Conservation (phyloP, 1,140 invertebrate species). For the Yoshiicerus persimilis region DNA sequence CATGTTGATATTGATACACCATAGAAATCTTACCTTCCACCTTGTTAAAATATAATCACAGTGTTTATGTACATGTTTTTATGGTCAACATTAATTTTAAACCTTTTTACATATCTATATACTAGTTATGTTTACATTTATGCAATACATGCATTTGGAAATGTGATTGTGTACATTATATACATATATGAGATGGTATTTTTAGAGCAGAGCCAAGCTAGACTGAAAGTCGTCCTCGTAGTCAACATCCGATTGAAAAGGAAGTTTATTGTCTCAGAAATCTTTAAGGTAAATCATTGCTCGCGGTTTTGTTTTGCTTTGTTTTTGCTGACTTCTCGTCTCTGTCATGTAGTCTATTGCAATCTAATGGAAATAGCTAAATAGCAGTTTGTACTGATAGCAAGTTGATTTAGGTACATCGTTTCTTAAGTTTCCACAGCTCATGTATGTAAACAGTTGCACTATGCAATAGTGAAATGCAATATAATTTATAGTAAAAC, state of each 20-base stretch:
- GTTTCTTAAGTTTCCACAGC: background rate
- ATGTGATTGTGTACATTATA: background rate
- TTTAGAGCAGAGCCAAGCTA: background rate
- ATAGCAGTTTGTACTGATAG: background rate
- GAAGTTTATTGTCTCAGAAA: slow-evolving; percentile 14
- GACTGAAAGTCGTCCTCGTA: background rate
- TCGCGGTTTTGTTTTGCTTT: background rate
- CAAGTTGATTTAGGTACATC: background rate
- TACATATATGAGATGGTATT: background rate
- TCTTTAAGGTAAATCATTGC: slow-evolving; percentile 4
- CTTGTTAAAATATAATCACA: background rate
- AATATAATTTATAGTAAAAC: background rate
- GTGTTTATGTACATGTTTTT: background rate
- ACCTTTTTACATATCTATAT: background rate
- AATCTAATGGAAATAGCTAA: background rate
- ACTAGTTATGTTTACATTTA: too few relatives aligned
- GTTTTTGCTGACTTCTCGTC: background rate
- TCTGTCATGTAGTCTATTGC: background rate
- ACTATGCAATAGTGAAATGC: background rate
- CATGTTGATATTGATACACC: background rate
- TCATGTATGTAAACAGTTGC: background rate
- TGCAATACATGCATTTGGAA: background rate
- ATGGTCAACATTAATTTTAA: background rate
- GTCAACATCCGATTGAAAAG: slow-evolving; percentile 7
- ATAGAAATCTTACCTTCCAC: background rate